These are phyloP conservation scores for Caenorhabditis zanzibari DNA, from an alignment of 2,888 invertebrate species.

Conservation along the genomic window DNA sequence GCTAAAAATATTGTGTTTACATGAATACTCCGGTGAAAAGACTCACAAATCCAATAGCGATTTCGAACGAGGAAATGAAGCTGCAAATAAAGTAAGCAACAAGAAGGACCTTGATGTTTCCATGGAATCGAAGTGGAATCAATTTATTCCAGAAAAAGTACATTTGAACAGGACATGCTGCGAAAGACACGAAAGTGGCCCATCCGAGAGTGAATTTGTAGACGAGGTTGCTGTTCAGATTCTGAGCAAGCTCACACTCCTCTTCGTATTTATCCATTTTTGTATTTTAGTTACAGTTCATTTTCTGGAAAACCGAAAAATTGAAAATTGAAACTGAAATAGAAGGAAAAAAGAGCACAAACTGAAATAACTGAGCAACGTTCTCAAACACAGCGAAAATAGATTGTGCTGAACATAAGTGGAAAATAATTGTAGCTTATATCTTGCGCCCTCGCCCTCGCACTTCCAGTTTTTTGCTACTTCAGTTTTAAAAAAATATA, in stretches of 20 bases:
- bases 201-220: conserved; percentile 22
- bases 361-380: no score
- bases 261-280: no score
- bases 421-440: no score
- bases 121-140: conserved; percentile 17
- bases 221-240: conserved; percentile 18
- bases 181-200: conserved; percentile 24
- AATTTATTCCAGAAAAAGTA: conserved; percentile 9
- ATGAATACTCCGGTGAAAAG: not conserved
- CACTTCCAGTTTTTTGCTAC: no score
- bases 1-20: conserved; percentile 9
- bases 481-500: no score
- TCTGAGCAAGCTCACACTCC: conserved; percentile 31
- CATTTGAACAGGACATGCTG: not conserved
- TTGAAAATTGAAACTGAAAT: no score
- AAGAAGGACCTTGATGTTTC: conserved; percentile 41
- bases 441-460: no score
- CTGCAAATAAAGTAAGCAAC: conserved; percentile 1
- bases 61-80: not conserved
- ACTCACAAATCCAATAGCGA: conserved; percentile 25
- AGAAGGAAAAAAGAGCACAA: no score
- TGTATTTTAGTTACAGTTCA: no score
- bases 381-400: no score
- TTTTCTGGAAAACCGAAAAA: no score
- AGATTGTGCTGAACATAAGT: no score